Evolutionary conservation across 2,888 invertebrate species (phyloP).

Genomic region (Phyllotreta striolata): DNA sequence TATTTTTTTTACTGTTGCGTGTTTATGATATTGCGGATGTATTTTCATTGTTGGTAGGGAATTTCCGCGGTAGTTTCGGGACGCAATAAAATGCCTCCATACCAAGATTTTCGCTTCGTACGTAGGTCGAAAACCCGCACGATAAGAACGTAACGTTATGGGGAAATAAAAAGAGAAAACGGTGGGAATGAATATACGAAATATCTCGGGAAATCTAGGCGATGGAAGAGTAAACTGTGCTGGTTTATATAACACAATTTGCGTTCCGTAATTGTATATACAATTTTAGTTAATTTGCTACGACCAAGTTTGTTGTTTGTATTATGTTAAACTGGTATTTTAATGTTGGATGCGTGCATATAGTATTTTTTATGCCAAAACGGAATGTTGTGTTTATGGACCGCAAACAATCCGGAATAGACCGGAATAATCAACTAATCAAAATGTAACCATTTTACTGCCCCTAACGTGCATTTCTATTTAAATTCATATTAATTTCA

Average conservation of each 20-base stretch:
- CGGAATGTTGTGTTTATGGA: too few relatives aligned
- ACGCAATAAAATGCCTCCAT: conserved; percentile 26
- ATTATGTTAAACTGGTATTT: too few relatives aligned
- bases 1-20: conserved; percentile 15
- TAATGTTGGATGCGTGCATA: too few relatives aligned
- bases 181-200: conserved; percentile 23
- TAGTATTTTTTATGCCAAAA: too few relatives aligned
- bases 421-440: conserved; percentile 9
- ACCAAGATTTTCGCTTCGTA: conserved; percentile 21
- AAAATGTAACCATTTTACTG: neutral
- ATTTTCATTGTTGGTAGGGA: conserved; percentile 20
- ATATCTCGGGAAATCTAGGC: conserved; percentile 16
- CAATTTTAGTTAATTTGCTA: too few relatives aligned
- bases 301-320: too few relatives aligned
- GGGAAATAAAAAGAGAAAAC: conserved; percentile 19
- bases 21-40: conserved; percentile 32
- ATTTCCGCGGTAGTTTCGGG: conserved; percentile 26
- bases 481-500: conserved; percentile 16
- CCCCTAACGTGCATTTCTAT: conserved; percentile 4
- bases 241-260: too few relatives aligned
- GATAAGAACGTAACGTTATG: conserved; percentile 26
- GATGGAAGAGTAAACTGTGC: conserved; percentile 2
- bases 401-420: neutral
- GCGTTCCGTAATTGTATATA: too few relatives aligned
- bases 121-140: conserved; percentile 22